These are phyloP conservation scores for Somateria mollissima DNA, from an alignment of 2,797 vertebrate species.

Conservation along the genomic window DNA sequence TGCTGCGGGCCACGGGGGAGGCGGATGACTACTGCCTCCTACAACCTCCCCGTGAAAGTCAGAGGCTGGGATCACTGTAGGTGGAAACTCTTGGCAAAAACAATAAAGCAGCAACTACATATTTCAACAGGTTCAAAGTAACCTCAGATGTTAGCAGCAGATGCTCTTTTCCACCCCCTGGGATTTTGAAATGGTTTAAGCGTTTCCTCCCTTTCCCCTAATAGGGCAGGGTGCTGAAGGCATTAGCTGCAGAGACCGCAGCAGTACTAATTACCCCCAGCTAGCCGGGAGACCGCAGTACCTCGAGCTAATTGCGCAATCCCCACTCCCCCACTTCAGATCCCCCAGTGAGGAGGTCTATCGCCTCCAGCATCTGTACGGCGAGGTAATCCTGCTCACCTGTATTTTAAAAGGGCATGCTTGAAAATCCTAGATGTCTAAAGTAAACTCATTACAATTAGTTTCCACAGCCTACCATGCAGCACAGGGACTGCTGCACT, in stretches of 20 bases:
- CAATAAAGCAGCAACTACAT: constrained; percentile 71
- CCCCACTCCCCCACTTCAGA: neutral
- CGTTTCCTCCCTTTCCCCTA: constrained; percentile 64
- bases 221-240: constrained; percentile 67
- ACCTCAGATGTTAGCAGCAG: constrained; percentile 75
- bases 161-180: constrained; percentile 70
- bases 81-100: constrained; percentile 73
- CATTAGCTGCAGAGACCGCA: constrained; percentile 48
- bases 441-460: constrained; percentile 5
- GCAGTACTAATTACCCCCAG: constrained; percentile 60
- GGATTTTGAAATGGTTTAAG: constrained; percentile 69
- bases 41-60: constrained; percentile 45
- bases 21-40: constrained; percentile 50
- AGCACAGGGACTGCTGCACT: neutral
- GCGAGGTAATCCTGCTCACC: constrained; percentile 54
- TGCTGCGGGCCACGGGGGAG: neutral
- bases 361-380: constrained; percentile 19
- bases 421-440: neutral
- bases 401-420: constrained; percentile 26
- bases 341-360: constrained; percentile 25
- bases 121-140: constrained; percentile 79
- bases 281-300: constrained; percentile 40
- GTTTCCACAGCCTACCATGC: neutral
- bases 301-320: constrained; percentile 59
- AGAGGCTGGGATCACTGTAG: constrained; percentile 62